These are phyloP conservation scores for Hydrotaea diabolus DNA, from an alignment of 2,888 invertebrate genomes.

Conservation along the genomic window DNA sequence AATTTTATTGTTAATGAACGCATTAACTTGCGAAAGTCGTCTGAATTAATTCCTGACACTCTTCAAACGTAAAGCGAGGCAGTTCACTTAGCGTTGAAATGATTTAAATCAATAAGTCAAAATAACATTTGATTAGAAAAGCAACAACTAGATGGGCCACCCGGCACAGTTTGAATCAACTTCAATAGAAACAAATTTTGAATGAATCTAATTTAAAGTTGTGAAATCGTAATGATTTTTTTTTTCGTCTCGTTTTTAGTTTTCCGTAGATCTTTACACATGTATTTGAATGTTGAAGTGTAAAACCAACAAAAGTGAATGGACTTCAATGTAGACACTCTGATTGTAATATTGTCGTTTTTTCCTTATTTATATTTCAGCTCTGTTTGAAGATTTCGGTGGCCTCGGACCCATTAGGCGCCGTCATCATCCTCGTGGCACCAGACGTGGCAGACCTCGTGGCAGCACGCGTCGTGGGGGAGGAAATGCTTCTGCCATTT, in stretches of 20 bases:
- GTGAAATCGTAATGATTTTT: conserved; percentile 26
- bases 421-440: conserved; percentile 82
- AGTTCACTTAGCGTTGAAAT: no score
- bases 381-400: conserved; percentile 77
- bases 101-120: no score
- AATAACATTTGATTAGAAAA: no score
- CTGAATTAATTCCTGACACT: no score
- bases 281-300: neutral
- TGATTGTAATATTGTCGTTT: conserved; percentile 22
- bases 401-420: conserved; percentile 77
- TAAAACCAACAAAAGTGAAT: conserved; percentile 50
- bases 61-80: no score
- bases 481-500: conserved; percentile 78
- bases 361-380: conserved; percentile 70
- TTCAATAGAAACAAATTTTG: no score
- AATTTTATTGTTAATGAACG: no score
- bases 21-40: no score
- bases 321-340: conserved; percentile 42
- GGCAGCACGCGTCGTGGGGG: conserved; percentile 87
- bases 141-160: no score
- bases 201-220: conserved; percentile 34
- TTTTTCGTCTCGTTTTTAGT: conserved; percentile 9
- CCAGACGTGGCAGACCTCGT: conserved; percentile 88
- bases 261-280: conserved; percentile 5
- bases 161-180: no score